Evolutionary conservation across 2,888 invertebrate genomes (phyloP), one percentile per base, ranked within the genome.

Genomic region (Cataglyphis livida): DNA sequence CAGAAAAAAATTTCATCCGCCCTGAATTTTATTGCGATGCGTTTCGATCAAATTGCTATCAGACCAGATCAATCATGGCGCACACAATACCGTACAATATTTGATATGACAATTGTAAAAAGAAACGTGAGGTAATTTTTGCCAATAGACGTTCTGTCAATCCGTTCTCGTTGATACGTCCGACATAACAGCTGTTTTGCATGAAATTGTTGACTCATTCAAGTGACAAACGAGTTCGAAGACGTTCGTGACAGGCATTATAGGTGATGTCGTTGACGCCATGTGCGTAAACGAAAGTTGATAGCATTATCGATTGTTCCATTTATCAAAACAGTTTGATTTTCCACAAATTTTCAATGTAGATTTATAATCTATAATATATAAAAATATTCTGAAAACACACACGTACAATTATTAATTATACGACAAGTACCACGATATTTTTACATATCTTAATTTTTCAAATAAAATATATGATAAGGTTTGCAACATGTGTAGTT

Each of bases 131-230:
- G n/a, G 21, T 21, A 28, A 78, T 28, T 44, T 61, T n/a, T 7
- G 12, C n/a, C 57, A 35, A 35, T 41, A 12, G 57, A 74, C 54
- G 3, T 48, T 48, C 18, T 44, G 64, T 64, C 35, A 2, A 28
- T 28, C 41, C 25, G 18, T 78, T 78, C 25, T 51, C 32, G 68
- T 66, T 51, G 12, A 9, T 15, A 3, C 3, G 15, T 0, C 32
- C 68, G 44, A 9, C 32, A 35, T 18, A 61, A 78, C 78, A n/a
- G 59, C 44, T 61, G 61, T 83, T 86, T 78, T 32, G 74, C 65
- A 65, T 74, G 21, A 70, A 76, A 66, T 81, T 41, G 76, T 81
- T 81, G 86, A 83, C 44, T 85, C 85, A 81, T 12, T 7, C 25
- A 59, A 21, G 57, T 28, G 61, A 51, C 32, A 71, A 59, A 70